These are phyloP conservation scores for Micrasema longulum DNA, from an alignment of 1,140 invertebrate genomes.

Conservation along the genomic window DNA sequence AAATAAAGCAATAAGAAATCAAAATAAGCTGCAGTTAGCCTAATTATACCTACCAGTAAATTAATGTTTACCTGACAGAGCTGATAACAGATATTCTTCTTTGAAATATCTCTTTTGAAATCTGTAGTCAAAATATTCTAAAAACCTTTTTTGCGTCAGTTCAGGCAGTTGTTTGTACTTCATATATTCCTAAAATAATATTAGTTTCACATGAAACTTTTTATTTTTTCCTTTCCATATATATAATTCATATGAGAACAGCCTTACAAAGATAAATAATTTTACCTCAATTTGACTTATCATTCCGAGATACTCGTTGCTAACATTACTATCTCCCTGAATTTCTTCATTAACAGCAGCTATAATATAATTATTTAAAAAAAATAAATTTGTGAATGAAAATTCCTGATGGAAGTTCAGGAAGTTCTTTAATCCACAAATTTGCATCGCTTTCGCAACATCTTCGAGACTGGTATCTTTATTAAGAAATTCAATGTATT, in stretches of 20 bases:
- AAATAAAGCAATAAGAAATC: no score
- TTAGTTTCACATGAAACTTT: no score
- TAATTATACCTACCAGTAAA: no score
- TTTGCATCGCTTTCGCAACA: no score
- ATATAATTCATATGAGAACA: conserved; percentile 10
- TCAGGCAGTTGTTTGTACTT: conserved; percentile 33
- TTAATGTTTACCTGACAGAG: conserved; percentile 36
- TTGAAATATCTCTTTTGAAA: conserved; percentile 40
- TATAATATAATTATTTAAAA: no score
- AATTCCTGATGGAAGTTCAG: no score
- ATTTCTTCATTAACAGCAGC: conserved; percentile 33
- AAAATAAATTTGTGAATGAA: no score
- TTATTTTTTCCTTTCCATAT: no score
- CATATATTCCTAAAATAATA: conserved; percentile 42
- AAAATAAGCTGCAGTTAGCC: no score
- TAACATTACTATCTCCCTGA: not conserved
- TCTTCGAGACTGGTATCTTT: no score
- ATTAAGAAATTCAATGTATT: no score
- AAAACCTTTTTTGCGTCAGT: conserved; percentile 31
- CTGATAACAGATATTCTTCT: conserved; percentile 26
- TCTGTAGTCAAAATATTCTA: conserved; percentile 34
- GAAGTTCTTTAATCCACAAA: no score
- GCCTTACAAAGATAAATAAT: not conserved
- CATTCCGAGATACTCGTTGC: conserved; percentile 41
- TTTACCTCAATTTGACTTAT: conserved; percentile 40